Evolutionary conservation across 1,140 invertebrate species (phyloP).

Genomic region (Eubasilissa regina): DNA sequence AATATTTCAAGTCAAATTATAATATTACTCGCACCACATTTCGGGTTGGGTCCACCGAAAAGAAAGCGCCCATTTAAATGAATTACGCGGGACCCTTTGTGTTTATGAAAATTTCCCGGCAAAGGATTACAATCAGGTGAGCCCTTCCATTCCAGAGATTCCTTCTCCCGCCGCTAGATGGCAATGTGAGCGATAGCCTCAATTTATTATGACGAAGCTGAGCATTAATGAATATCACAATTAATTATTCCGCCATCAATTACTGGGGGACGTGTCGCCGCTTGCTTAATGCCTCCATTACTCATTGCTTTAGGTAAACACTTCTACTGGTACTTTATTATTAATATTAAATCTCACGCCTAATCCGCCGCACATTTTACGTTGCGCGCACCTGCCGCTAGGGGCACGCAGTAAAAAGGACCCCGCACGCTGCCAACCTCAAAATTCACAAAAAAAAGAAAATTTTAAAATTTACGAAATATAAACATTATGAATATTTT

Average conservation of each 20-base stretch:
- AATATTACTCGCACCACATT: background rate
- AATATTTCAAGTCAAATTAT: background rate
- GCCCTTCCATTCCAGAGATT: background rate
- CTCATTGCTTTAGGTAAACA: slow-evolving; percentile 41
- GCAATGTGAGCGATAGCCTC: slow-evolving; percentile 32
- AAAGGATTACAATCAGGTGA: slow-evolving; percentile 38
- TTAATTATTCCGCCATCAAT: slow-evolving; percentile 42
- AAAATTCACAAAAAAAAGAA: too few relatives aligned
- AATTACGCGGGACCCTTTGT: slow-evolving; percentile 9
- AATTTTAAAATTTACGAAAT: too few relatives aligned
- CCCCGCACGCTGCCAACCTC: too few relatives aligned
- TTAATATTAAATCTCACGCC: slow-evolving; percentile 24
- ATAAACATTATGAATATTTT: too few relatives aligned
- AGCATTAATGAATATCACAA: slow-evolving; percentile 37
- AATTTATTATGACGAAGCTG: slow-evolving; percentile 34
- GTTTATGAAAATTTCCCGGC: slow-evolving; percentile 30
- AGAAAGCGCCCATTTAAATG: slow-evolving; percentile 30
- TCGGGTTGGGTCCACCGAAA: background rate
- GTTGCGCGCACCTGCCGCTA: slow-evolving; percentile 14
- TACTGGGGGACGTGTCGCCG: slow-evolving; percentile 39
- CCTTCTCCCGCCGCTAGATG: background rate
- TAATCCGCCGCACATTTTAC: slow-evolving; percentile 32
- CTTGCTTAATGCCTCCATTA: slow-evolving; percentile 37
- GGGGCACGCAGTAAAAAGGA: background rate
- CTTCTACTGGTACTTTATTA: slow-evolving; percentile 36